Percentiles rank a stretch among this genome's conserved stretches.
Evolutionary conservation across 2,797 vertebrate species (phyloP).

Genomic region (Mycteria americana): DNA sequence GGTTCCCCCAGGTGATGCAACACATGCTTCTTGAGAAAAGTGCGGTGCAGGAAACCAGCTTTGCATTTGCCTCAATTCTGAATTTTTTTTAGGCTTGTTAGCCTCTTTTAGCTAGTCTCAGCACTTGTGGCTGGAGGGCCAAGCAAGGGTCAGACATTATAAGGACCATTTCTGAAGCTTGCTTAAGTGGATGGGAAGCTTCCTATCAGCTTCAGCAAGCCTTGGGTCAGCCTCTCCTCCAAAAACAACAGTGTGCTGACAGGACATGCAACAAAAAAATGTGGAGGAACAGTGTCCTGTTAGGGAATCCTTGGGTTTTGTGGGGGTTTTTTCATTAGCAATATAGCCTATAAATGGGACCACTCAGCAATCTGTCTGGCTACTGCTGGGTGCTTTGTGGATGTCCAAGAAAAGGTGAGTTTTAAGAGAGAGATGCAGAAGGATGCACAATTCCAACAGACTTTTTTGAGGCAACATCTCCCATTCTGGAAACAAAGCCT

Average conservation of each 20-base stretch:
- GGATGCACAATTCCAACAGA: background rate
- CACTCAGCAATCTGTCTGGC: background rate
- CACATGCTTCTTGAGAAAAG: background rate
- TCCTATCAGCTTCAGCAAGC: background rate
- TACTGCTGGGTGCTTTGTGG: background rate
- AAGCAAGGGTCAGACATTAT: background rate
- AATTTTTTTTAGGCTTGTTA: background rate
- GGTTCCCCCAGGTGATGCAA: background rate
- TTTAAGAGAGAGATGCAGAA: background rate
- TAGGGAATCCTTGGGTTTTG: background rate
- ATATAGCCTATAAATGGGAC: background rate
- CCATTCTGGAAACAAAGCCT: background rate
- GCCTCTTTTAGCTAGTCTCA: background rate
- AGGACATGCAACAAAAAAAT: background rate
- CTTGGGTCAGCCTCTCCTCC: background rate
- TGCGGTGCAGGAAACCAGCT: background rate
- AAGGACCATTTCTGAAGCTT: background rate
- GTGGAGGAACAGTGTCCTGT: background rate
- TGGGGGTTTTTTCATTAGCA: background rate
- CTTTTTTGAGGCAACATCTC: background rate
- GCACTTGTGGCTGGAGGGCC: background rate
- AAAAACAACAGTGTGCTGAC: background rate
- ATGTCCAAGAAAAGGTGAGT: background rate
- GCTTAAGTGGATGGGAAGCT: background rate
- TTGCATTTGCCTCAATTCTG: background rate